These are phyloP conservation scores for Mayetiola destructor DNA, from an alignment of 2,888 invertebrate species.

Conservation along the genomic window DNA sequence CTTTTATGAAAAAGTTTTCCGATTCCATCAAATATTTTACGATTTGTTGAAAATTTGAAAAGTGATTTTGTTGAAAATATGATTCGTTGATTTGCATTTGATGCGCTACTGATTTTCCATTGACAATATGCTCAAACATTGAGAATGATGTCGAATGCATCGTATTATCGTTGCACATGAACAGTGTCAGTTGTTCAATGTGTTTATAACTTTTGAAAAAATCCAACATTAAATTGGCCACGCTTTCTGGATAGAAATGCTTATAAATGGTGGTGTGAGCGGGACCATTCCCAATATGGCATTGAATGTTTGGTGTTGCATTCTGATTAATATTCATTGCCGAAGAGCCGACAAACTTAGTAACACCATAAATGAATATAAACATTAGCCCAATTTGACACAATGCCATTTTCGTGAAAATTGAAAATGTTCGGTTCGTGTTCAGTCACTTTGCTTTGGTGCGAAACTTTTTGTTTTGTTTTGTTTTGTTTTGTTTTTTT, in stretches of 20 bases:
- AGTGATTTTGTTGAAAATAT: not conserved
- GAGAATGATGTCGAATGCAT: not conserved
- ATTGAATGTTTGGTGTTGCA: not conserved
- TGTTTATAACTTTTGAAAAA: slow-evolving; percentile 14
- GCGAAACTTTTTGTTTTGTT: too few relatives aligned
- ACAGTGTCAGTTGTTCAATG: slow-evolving; percentile 7
- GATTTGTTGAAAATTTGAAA: slow-evolving; percentile 2
- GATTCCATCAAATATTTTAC: slow-evolving; percentile 7
- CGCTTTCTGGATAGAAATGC: not conserved
- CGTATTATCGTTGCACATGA: slow-evolving; percentile 8
- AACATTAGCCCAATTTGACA: too few relatives aligned
- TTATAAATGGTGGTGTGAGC: too few relatives aligned
- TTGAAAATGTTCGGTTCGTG: too few relatives aligned
- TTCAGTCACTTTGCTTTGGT: too few relatives aligned
- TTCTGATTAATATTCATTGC: too few relatives aligned
- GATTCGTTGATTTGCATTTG: not conserved
- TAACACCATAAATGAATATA: too few relatives aligned
- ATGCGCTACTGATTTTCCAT: not conserved
- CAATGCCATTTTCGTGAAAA: too few relatives aligned
- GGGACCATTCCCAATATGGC: not conserved
- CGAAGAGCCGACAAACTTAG: too few relatives aligned
- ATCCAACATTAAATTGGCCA: slow-evolving; percentile 4
- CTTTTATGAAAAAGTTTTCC: slow-evolving; percentile 13
- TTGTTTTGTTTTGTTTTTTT: too few relatives aligned
- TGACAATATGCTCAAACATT: not conserved